Percentiles rank a stretch among this genome's conserved stretches.
Evolutionary conservation across 2,888 invertebrate species (phyloP).

Genomic region (Folsomia candida): DNA sequence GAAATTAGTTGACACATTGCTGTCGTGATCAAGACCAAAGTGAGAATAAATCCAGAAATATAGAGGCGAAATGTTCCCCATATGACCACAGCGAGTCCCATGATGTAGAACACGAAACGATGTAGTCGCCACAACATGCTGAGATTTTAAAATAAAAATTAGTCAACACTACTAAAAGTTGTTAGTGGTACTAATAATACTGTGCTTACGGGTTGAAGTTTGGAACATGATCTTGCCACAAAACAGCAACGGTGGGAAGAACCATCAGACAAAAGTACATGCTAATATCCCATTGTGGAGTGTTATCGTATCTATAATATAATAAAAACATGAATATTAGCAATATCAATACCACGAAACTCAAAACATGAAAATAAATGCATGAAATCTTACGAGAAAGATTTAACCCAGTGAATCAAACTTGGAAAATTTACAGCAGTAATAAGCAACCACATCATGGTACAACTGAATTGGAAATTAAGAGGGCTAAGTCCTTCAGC

Average conservation of each 20-base stretch:
- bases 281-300: constrained; percentile 45
- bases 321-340: too few relatives aligned
- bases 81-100: constrained; percentile 38
- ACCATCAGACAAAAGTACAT: constrained; percentile 43
- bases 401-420: constrained; percentile 75
- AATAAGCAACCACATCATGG: constrained; percentile 66
- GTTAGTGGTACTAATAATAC: constrained; percentile 6
- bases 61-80: constrained; percentile 47
- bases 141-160: not conserved
- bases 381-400: constrained; percentile 77
- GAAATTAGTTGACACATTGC: constrained; percentile 41
- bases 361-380: constrained; percentile 51
- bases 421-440: constrained; percentile 70
- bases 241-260: constrained; percentile 56
- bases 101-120: constrained; percentile 40
- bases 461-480: constrained; percentile 70
- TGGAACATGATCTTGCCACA: constrained; percentile 70
- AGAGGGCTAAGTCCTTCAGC: constrained; percentile 35
- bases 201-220: constrained; percentile 63
- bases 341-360: too few relatives aligned
- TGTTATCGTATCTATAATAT: not conserved
- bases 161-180: not conserved
- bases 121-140: constrained; percentile 45
- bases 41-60: constrained; percentile 44
- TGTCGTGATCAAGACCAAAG: constrained; percentile 41